Percentiles rank a stretch among this genome's conserved stretches.
Conservation (phyloP, 2,797 vertebrate species). For the Rhinogobio ventralis region DNA sequence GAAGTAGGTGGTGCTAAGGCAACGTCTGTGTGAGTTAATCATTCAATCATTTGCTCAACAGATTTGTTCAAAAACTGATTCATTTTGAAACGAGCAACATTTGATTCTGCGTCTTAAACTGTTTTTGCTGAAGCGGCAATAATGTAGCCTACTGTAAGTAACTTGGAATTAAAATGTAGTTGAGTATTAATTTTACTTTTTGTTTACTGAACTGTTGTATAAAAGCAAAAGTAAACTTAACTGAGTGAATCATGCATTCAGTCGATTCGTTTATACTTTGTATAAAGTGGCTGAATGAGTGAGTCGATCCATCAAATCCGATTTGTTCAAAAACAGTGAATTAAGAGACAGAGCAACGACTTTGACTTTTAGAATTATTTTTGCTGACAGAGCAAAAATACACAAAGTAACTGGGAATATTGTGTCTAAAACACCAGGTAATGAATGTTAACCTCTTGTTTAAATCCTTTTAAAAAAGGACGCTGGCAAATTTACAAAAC, state of each 20-base stretch:
- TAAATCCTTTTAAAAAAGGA: no score
- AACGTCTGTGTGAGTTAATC: neutral
- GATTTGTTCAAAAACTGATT: neutral
- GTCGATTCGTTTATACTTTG: neutral
- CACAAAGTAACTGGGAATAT: no score
- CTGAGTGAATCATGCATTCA: neutral
- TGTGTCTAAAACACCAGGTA: no score
- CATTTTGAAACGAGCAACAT: neutral
- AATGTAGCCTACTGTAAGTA: neutral
- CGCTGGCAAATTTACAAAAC: no score
- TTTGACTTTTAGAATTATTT: no score
- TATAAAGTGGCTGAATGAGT: neutral
- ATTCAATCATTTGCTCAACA: neutral
- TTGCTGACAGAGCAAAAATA: no score
- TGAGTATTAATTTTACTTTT: neutral
- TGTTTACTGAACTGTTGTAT: neutral
- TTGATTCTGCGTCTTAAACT: neutral
- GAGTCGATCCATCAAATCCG: neutral
- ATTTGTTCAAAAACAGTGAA: neutral
- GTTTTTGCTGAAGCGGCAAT: rapidly evolving
- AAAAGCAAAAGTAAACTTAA: neutral
- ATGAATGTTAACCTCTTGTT: no score
- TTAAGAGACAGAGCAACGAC: no score
- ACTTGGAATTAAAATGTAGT: neutral
- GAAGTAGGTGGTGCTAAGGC: neutral